phyloP scores from a whole-genome alignment of 1,140 invertebrate genomes.

The Acyrthosiphon pisum region DNA sequence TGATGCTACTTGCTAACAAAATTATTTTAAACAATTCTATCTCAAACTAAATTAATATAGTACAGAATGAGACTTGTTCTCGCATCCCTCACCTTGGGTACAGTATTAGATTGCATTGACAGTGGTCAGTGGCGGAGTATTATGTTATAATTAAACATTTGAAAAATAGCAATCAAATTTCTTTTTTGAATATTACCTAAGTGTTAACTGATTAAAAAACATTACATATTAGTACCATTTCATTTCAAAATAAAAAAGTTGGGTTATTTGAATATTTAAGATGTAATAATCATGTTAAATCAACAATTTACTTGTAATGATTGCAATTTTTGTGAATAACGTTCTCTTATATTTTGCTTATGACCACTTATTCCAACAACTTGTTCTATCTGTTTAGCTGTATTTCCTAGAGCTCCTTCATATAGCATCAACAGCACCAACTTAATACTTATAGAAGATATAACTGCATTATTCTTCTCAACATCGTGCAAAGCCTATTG shows the following conservation, averaged over 20 bases:
- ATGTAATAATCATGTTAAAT: neutral
- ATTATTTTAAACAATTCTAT: neutral
- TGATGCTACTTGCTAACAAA: neutral
- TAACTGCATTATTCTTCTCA: slow-evolving; percentile 70
- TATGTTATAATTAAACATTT: too few relatives aligned
- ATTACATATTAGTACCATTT: neutral
- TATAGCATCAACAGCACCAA: slow-evolving; percentile 75
- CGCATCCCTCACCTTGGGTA: neutral
- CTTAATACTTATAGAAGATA: slow-evolving; percentile 83
- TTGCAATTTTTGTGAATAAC: slow-evolving; percentile 63
- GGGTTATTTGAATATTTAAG: neutral
- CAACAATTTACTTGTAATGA: slow-evolving; percentile 63
- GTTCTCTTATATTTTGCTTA: slow-evolving; percentile 61
- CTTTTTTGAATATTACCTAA: too few relatives aligned
- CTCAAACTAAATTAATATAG: neutral
- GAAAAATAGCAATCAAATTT: too few relatives aligned
- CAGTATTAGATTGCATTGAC: neutral
- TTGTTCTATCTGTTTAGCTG: slow-evolving; percentile 69
- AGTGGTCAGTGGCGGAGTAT: too few relatives aligned
- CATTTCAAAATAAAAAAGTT: neutral
- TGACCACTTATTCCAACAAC: slow-evolving; percentile 57
- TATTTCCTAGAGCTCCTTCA: slow-evolving; percentile 73
- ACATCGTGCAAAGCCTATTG: slow-evolving; percentile 61
- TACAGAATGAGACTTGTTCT: neutral
- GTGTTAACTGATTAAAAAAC: too few relatives aligned